Conservation (phyloP, 2,797 vertebrate species). For the Muscicapa striata region DNA sequence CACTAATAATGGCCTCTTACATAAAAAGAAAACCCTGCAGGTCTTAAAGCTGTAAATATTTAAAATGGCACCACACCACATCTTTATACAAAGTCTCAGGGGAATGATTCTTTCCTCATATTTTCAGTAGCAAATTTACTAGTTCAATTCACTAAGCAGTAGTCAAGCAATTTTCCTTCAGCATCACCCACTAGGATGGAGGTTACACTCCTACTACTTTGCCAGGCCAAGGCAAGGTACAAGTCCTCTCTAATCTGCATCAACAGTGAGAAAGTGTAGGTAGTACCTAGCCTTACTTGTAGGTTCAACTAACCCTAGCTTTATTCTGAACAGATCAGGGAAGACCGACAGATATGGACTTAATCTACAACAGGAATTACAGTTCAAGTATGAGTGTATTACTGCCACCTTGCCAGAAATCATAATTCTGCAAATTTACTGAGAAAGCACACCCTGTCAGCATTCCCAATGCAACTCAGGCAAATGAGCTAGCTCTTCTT, state of each 20-base stretch:
- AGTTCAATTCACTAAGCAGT: not conserved
- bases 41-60: not conserved
- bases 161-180: not conserved
- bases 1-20: not conserved
- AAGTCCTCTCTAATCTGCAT: not conserved
- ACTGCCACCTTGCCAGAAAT: not conserved
- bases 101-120: not conserved
- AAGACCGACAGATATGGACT: not conserved
- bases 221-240: not conserved
- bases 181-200: not conserved
- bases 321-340: not conserved
- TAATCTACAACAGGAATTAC: not conserved
- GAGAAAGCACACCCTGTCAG: not conserved
- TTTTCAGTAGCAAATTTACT: not conserved
- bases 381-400: not conserved
- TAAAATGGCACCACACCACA: not conserved
- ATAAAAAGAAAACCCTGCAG: not conserved
- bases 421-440: not conserved
- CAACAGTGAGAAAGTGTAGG: not conserved
- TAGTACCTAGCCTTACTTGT: not conserved
- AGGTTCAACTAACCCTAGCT: not conserved
- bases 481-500: not conserved
- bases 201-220: not conserved
- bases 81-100: not conserved
- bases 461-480: not conserved